These are phyloP conservation scores for Gymnopithys bicolor DNA, from an alignment of 2,797 vertebrate genomes.

Conservation along the genomic window DNA sequence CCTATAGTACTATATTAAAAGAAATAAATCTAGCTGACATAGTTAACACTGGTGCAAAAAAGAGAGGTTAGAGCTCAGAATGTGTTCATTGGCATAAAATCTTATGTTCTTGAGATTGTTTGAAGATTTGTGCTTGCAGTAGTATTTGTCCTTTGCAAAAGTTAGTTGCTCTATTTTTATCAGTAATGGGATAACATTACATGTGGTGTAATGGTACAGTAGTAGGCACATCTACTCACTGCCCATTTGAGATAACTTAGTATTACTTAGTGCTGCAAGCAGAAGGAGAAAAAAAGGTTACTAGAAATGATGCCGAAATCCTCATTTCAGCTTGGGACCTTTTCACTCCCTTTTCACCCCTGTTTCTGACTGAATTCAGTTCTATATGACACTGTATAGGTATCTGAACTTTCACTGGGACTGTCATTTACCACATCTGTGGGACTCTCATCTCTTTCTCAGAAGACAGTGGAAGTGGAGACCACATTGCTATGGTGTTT, in stretches of 20 bases:
- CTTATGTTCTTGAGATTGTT: background rate
- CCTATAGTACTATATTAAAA: background rate
- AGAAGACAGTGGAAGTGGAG: background rate
- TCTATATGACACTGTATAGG: background rate
- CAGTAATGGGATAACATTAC: background rate
- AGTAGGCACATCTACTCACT: background rate
- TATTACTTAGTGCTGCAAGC: background rate
- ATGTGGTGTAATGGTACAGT: background rate
- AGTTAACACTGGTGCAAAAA: background rate
- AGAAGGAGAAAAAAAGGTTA: background rate
- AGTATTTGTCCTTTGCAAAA: background rate
- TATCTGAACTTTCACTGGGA: background rate
- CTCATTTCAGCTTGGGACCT: background rate
- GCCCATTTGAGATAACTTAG: background rate
- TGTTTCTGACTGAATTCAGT: background rate
- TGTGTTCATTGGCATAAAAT: background rate
- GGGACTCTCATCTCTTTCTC: background rate
- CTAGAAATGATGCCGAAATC: background rate
- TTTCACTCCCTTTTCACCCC: background rate
- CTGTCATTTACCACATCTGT: accelerated
- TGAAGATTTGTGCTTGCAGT: background rate
- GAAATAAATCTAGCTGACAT: background rate
- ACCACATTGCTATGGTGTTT: background rate
- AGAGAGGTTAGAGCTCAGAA: background rate
- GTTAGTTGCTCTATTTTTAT: background rate